A percentile compares a stretch with the other conserved stretches of the same genome.
These are phyloP conservation scores for Cataglyphis livida DNA, from an alignment of 2,888 invertebrate genomes.

Conservation along the genomic window DNA sequence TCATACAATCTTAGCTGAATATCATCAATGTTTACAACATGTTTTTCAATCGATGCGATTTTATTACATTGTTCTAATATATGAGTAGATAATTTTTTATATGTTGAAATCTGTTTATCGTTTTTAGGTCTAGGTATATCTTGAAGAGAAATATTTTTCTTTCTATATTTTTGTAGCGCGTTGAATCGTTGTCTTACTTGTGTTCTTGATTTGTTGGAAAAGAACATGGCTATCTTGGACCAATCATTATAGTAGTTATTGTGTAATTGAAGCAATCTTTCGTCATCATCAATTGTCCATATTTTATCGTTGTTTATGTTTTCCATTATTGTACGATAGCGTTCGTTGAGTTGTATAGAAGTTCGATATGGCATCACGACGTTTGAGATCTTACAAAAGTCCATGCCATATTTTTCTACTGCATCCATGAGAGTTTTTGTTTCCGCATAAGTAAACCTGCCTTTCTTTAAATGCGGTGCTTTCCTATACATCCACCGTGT, in stretches of 20 bases:
- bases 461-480: constrained; percentile 87
- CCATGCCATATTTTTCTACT: constrained; percentile 88
- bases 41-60: not conserved
- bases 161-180: constrained; percentile 84
- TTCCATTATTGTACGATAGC: constrained; percentile 87
- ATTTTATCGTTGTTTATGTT: constrained; percentile 85
- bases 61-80: too few relatives aligned
- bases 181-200: constrained; percentile 88
- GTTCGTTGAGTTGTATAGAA: constrained; percentile 87
- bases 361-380: constrained; percentile 89
- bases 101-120: not conserved
- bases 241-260: constrained; percentile 86
- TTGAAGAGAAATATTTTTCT: constrained; percentile 40
- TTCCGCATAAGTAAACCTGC: constrained; percentile 89
- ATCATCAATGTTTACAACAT: constrained; percentile 80
- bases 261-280: constrained; percentile 86
- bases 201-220: constrained; percentile 87
- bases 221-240: constrained; percentile 86
- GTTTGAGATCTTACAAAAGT: constrained; percentile 88
- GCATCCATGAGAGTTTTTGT: constrained; percentile 89
- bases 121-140: constrained; percentile 39
- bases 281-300: constrained; percentile 89
- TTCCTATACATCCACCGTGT: constrained; percentile 86
- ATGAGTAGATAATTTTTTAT: not conserved
- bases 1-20: constrained; percentile 77